Evolutionary conservation across 2,888 invertebrate species (phyloP).

Genomic region (Latrodectus hesperus): DNA sequence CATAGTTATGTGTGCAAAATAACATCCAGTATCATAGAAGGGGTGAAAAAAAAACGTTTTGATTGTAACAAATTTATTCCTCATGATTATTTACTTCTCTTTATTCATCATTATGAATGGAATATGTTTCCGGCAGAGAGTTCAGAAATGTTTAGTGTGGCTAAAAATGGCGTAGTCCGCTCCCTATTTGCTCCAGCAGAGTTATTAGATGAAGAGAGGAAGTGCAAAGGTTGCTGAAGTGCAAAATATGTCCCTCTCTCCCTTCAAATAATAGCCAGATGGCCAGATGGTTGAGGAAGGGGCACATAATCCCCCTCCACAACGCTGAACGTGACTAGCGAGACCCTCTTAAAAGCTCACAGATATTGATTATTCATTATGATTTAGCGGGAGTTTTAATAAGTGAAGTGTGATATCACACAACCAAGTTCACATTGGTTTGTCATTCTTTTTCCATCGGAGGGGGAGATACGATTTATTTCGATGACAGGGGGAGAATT

Average conservation of each 20-base stretch:
- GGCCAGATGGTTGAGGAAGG: slow-evolving; percentile 12
- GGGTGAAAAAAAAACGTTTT: too few species aligned
- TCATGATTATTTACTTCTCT: too few species aligned
- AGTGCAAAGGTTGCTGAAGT: slow-evolving; percentile 33
- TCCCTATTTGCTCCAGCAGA: background rate
- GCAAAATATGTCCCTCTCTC: slow-evolving; percentile 58
- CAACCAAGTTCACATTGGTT: background rate
- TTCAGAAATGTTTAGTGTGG: background rate
- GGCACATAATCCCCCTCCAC: slow-evolving; percentile 57
- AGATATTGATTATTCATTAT: slow-evolving; percentile 69
- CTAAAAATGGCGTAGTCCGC: slow-evolving; percentile 43
- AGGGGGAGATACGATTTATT: too few species aligned
- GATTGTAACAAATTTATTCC: too few species aligned
- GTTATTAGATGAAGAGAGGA: slow-evolving; percentile 1
- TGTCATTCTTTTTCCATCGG: background rate
- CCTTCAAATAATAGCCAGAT: slow-evolving; percentile 42
- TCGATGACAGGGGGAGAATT: too few species aligned
- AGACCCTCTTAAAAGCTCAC: slow-evolving; percentile 46
- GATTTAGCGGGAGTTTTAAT: slow-evolving; percentile 35
- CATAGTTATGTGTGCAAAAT: too few species aligned
- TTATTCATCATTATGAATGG: background rate
- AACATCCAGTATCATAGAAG: too few species aligned
- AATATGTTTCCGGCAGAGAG: too few species aligned
- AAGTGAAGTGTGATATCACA: slow-evolving; percentile 43
- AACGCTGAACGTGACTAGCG: slow-evolving; percentile 19